Base-by-base conservation (phyloP, 2,888 invertebrate genomes). In the Limenitis camilla region DNA sequence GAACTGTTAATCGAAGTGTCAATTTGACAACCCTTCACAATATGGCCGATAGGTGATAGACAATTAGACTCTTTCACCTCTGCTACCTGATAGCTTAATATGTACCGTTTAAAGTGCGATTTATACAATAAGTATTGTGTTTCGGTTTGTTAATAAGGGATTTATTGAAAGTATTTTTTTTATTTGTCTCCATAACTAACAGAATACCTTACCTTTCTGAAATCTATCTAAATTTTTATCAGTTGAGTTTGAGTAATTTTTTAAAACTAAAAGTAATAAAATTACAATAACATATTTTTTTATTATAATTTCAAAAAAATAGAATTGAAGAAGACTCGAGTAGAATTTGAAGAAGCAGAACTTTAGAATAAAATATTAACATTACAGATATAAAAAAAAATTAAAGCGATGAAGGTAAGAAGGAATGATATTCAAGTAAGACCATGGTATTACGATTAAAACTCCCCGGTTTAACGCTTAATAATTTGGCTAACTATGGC, bases 1-100 rank as follows among this genome's bases (percentile, higher is more conserved):
- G 64, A 68, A 72, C 73, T 76, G 79, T 74, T 78, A 77, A 76
- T 70, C 66, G 69, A 75, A 72, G 74, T 76, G 76, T 73, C 69
- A 68, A 73, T 71, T 66, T 49, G 49, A 55, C 61, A 68, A 69
- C 72, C 68, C 67, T 67, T 76, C 72, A 75, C 76, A 76, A 75
- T 76, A 65, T 66, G 63, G 10, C 9, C 75, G 74, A 74, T 76
- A 63, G 59, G 59, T 64, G 32, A 36, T 58, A 58, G 53, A 64
- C 45, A 33, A 41, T 48, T 60, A 55, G 55, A 52, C 45, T 53
- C 63, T 60, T 67, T 66, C 71, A 69, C 69, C 66, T 58, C 62
- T 56, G 67, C 72, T 69, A 69, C 72, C 71, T 66, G 64, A 62
- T 64, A 50, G 36, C 47, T 58, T 64, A 64, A 65, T 65, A 61